Conservation (phyloP, 1,140 invertebrate species). For the Tetramorium alpestre region DNA sequence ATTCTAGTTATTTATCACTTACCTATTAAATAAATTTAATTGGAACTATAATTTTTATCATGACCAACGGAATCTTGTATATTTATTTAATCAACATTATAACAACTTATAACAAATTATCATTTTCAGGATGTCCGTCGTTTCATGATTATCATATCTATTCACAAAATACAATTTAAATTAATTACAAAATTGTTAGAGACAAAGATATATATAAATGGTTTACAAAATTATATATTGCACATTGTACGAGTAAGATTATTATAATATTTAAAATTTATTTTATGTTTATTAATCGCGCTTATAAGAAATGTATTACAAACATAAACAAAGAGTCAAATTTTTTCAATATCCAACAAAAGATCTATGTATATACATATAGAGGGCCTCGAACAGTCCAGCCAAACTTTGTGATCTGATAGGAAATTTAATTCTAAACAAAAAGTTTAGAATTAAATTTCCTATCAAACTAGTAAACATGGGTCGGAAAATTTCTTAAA, state of each 20-base stretch:
- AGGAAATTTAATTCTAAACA: too few species aligned
- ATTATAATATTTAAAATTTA: not conserved
- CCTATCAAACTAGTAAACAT: too few species aligned
- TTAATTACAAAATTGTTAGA: not conserved
- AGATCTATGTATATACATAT: not conserved
- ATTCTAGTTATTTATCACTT: not conserved
- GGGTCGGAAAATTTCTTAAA: too few species aligned
- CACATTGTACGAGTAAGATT: not conserved
- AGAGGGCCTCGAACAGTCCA: too few species aligned
- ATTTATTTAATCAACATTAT: not conserved
- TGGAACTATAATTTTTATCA: not conserved
- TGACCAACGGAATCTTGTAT: not conserved
- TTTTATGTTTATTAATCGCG: not conserved
- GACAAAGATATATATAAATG: not conserved
- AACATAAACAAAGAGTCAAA: not conserved
- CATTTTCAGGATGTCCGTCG: not conserved
- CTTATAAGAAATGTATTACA: not conserved
- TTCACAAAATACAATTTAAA: not conserved
- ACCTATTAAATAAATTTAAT: not conserved
- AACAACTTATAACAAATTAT: slow-evolving; percentile 11
- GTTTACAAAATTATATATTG: not conserved
- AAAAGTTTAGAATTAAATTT: too few species aligned
- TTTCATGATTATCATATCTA: not conserved
- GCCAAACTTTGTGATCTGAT: too few species aligned
- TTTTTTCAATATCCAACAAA: too few species aligned